A percentile compares a stretch with the other conserved stretches of the same genome.
These are phyloP conservation scores for Tragelaphus scriptus DNA, from an alignment of 2,113 vertebrate species.

Conservation along the genomic window DNA sequence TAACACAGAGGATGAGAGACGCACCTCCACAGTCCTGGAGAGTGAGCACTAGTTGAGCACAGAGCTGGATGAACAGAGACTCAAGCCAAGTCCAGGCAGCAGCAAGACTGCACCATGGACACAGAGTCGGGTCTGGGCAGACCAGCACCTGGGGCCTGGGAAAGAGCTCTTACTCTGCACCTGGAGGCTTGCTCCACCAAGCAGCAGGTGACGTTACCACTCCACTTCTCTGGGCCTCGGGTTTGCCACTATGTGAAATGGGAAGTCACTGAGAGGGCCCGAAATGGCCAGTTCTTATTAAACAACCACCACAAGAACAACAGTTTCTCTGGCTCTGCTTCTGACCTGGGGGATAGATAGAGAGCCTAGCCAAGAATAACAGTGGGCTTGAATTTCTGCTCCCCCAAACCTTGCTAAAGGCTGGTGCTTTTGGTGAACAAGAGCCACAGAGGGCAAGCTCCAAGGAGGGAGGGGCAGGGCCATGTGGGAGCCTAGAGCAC, in stretches of 20 bases:
- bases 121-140: neutral
- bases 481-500: neutral
- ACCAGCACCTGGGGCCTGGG: rapidly evolving
- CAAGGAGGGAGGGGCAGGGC: neutral
- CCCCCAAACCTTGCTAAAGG: neutral
- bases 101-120: rapidly evolving
- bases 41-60: neutral
- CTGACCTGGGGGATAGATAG: neutral
- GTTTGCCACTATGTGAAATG: neutral
- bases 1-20: neutral
- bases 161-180: neutral
- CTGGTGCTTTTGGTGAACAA: neutral
- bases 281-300: neutral
- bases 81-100: neutral
- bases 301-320: neutral
- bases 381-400: neutral
- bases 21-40: neutral
- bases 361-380: neutral
- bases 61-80: neutral
- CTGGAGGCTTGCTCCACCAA: neutral
- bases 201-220: neutral
- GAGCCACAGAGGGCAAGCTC: neutral
- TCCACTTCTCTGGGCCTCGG: neutral
- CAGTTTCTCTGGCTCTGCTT: neutral
- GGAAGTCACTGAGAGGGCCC: neutral